Base-by-base conservation (phyloP, 2,888 invertebrate genomes). In the Disparrhopalites patrizii region DNA sequence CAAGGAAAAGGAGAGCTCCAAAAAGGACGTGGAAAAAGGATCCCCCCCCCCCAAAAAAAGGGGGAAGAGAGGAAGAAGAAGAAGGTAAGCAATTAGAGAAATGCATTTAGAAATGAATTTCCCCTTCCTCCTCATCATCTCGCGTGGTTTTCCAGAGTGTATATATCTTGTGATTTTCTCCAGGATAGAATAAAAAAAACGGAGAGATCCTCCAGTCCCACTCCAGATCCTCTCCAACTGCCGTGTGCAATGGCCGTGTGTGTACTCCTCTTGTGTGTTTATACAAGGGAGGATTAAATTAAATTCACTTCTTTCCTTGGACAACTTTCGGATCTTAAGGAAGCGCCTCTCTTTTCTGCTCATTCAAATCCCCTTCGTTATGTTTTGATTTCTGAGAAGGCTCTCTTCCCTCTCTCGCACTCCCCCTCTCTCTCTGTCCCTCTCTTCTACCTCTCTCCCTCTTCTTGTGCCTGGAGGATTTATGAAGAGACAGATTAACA, bases 81-180 rank as follows among this genome's bases (percentile, higher is more conserved):
- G 25, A 27, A 52, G 60, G 60, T 47, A 60, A 60, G 60, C 43
- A 60, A 60, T 60, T 60, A 60, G 43, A 60, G 23, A 56, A 36
- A 36, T 20, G 50, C 60, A 60, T 60, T 60, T 50, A 60, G 60
- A 60, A 60, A 60, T 60, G 47, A 60, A 60, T 20, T 47, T 54
- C 30, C n/a, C 2, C 54, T 5, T 18, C 27, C 50, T 20, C 3
- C 8, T 3, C 27, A 3, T 3, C 31, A 15, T 55, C 18, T 54
- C 28, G 15, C 27, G 3, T 54, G 54, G 28, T n/a, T 5, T 54
- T 54, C 2, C 8, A 15, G 36, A 36, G 36, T 36, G 36, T n/a
- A n/a, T n/a, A n/a, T n/a, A n/a, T n/a, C n/a, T n/a, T n/a, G n/a
- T 36, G 43, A 43, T 43, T 15, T 20, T 43, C 15, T 43, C 43